These are phyloP conservation scores for Trididemnum clinides DNA, from an alignment of 23 tunicate genomes.

Conservation along the genomic window DNA sequence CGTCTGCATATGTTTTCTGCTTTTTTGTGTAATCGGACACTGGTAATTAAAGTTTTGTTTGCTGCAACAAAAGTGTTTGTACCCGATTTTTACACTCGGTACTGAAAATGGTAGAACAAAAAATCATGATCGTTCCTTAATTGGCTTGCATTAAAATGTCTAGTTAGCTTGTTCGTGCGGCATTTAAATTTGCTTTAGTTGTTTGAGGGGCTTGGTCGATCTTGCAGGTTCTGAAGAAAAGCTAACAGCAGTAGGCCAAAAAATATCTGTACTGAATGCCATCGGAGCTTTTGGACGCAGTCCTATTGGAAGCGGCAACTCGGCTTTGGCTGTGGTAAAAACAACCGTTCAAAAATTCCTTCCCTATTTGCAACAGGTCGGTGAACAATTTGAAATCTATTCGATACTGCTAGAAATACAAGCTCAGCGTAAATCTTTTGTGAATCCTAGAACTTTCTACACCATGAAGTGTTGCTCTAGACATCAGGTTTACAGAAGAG, in stretches of 20 bases:
- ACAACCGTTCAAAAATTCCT: slow-evolving; percentile 20
- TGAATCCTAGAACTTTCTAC: too few species aligned
- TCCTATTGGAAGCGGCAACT: slow-evolving; percentile 67
- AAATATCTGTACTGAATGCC: slow-evolving; percentile 43
- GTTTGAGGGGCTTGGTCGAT: neutral
- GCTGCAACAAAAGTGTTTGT: neutral
- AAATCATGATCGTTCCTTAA: neutral
- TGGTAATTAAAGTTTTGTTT: neutral
- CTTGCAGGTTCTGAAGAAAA: slow-evolving; percentile 60
- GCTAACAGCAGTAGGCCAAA: slow-evolving; percentile 64
- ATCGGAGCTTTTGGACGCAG: slow-evolving; percentile 42
- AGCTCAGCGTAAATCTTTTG: too few species aligned
- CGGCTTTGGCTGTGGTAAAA: slow-evolving; percentile 30
- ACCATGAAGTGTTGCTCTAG: too few species aligned
- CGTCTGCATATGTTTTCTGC: too few species aligned
- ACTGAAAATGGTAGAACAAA: neutral
- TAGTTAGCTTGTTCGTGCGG: too few species aligned
- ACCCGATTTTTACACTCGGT: neutral
- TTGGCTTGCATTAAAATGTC: too few species aligned
- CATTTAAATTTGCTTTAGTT: neutral
- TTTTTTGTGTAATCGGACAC: neutral
- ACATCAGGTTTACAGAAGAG: too few species aligned
- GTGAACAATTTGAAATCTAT: too few species aligned
- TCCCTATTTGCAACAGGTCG: slow-evolving; percentile 67
- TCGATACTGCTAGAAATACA: too few species aligned